These are phyloP conservation scores for Prionace glauca DNA, from an alignment of 2,797 vertebrate genomes.

Conservation along the genomic window DNA sequence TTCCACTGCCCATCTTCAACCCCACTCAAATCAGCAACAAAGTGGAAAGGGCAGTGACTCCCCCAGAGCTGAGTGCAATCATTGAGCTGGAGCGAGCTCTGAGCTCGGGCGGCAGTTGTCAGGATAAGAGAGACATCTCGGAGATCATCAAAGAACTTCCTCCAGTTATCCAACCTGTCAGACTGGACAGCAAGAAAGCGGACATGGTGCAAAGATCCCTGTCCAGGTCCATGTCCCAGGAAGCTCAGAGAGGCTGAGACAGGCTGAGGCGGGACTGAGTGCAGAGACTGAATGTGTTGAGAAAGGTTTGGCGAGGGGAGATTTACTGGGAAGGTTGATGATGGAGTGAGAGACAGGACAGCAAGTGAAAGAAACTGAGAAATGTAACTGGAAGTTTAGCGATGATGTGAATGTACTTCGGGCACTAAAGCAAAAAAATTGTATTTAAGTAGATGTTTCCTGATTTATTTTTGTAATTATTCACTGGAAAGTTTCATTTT, in stretches of 20 bases:
- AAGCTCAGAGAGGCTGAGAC: conserved; percentile 72
- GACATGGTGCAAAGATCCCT: conserved; percentile 56
- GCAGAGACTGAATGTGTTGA: background rate
- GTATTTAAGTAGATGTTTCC: background rate
- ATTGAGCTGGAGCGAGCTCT: conserved; percentile 2
- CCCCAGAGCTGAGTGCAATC: background rate
- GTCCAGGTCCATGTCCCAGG: conserved; percentile 80
- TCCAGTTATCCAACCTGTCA: conserved; percentile 64
- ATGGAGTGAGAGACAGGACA: background rate
- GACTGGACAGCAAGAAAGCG: conserved; percentile 68
- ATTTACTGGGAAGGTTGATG: background rate
- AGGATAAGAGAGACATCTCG: conserved; percentile 58
- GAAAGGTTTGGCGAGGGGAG: background rate
- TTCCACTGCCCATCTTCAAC: conserved; percentile 49
- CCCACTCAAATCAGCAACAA: background rate
- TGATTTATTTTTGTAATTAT: conserved; percentile 20
- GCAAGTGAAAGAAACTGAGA: background rate
- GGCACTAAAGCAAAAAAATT: background rate
- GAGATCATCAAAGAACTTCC: conserved; percentile 76
- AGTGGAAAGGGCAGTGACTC: background rate
- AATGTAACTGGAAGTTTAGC: no score
- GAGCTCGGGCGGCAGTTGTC: conserved; percentile 55
- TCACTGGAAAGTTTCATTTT: background rate
- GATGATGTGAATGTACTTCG: background rate
- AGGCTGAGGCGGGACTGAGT: background rate